Percentiles rank a stretch among this genome's conserved stretches.
Evolutionary conservation across 2,797 vertebrate genomes (phyloP).

Genomic region (Delichon dasypus): DNA sequence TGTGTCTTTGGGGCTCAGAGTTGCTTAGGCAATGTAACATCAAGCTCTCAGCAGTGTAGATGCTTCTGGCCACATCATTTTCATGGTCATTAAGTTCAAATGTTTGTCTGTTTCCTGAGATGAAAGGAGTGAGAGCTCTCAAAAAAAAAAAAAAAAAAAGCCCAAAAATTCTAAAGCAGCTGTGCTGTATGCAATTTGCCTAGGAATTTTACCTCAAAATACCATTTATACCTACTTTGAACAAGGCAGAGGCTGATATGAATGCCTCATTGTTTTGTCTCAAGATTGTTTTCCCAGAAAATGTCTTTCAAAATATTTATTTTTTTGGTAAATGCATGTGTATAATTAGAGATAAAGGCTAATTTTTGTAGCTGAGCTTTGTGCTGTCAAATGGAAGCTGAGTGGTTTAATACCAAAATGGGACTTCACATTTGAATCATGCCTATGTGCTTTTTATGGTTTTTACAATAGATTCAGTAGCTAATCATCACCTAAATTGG

Average conservation of each 20-base stretch:
- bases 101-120: conserved; percentile 7
- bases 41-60: not conserved
- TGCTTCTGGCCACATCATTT: conserved; percentile 8
- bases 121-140: conserved; percentile 13
- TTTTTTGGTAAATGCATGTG: not conserved
- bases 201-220: not conserved
- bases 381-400: conserved; percentile 4
- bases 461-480: not conserved
- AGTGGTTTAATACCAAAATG: conserved; percentile 3
- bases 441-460: not conserved
- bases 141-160: not conserved
- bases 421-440: conserved; percentile 15
- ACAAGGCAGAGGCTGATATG: not conserved
- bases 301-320: conserved; percentile 35
- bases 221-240: not conserved
- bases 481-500: conserved; percentile 12
- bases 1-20: not conserved
- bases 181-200: not conserved
- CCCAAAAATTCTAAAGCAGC: not conserved
- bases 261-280: conserved; percentile 1
- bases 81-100: conserved; percentile 33
- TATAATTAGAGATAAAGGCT: conserved; percentile 28
- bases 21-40: not conserved
- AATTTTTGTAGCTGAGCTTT: conserved; percentile 12
- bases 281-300: conserved; percentile 3